A percentile compares a stretch with the other conserved stretches of the same genome.
These are phyloP conservation scores for Delichon dasypus DNA, from an alignment of 2,797 vertebrate genomes.

Conservation along the genomic window DNA sequence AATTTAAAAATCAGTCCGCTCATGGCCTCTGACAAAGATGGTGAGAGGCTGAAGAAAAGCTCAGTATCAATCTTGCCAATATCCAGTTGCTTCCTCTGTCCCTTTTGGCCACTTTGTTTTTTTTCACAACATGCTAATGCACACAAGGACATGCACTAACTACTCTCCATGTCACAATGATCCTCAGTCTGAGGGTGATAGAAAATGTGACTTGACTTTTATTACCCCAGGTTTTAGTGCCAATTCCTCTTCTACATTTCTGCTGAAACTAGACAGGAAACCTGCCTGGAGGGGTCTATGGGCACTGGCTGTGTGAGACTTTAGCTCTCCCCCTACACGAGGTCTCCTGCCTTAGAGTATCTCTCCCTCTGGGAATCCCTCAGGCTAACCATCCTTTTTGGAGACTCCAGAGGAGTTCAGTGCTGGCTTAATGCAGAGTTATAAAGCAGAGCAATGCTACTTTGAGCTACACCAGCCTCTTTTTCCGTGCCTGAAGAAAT, in stretches of 20 bases:
- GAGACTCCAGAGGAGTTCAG: background rate
- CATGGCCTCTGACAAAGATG: background rate
- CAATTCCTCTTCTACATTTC: background rate
- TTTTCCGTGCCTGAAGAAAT: background rate
- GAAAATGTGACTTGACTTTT: background rate
- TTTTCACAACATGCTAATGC: background rate
- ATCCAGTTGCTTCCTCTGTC: background rate
- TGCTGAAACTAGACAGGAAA: background rate
- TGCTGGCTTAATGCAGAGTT: background rate
- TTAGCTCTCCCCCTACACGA: accelerated
- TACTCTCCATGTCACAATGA: background rate
- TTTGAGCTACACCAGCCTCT: background rate
- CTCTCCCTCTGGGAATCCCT: background rate
- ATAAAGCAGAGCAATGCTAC: background rate
- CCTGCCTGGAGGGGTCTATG: background rate
- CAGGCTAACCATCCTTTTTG: background rate
- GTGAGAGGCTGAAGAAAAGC: background rate
- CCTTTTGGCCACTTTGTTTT: background rate
- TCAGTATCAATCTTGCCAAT: background rate
- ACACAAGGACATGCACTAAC: background rate
- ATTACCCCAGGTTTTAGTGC: background rate
- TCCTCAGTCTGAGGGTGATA: background rate
- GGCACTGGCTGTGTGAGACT: background rate
- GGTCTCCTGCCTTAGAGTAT: background rate
- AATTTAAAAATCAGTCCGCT: background rate